A percentile compares a stretch with the other conserved stretches of the same genome.
phyloP scores from a whole-genome alignment of 2,113 vertebrate species.

The Bubo bubo region DNA sequence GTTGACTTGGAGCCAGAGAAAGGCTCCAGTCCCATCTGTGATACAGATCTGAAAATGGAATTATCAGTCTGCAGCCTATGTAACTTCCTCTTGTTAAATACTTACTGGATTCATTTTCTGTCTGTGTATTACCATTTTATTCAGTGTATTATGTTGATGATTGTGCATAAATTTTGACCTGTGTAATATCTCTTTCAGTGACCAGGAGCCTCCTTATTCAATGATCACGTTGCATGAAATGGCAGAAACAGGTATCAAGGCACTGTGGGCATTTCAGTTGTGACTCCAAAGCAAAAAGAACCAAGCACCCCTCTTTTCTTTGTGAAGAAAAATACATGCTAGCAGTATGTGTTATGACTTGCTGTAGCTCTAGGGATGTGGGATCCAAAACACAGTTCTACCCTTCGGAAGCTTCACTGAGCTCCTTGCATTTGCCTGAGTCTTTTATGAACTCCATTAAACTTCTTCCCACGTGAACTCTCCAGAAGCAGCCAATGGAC shows the following conservation, averaged over 20 bases:
- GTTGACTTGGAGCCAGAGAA: background rate
- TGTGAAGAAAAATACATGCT: background rate
- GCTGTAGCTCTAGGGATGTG: background rate
- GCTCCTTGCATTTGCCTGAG: background rate
- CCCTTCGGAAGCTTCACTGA: background rate
- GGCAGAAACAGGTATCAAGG: conserved; percentile 94
- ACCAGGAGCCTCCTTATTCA: conserved; percentile 98
- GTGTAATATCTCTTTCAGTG: conserved; percentile 84
- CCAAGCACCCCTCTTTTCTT: background rate
- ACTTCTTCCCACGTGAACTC: background rate
- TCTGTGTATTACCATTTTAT: background rate
- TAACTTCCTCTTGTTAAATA: background rate
- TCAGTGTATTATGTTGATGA: background rate
- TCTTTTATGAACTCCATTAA: background rate
- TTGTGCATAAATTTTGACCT: conserved; percentile 47
- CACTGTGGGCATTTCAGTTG: conserved; percentile 34
- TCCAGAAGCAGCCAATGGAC: background rate
- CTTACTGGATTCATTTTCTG: background rate
- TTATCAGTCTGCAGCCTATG: background rate
- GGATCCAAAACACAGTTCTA: background rate
- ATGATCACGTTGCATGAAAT: conserved; percentile 99
- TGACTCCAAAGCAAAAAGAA: background rate
- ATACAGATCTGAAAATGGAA: background rate
- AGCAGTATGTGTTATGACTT: background rate
- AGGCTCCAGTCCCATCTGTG: background rate